Base-by-base conservation (phyloP, 2,113 vertebrate species). In the Mus spicilegus region DNA sequence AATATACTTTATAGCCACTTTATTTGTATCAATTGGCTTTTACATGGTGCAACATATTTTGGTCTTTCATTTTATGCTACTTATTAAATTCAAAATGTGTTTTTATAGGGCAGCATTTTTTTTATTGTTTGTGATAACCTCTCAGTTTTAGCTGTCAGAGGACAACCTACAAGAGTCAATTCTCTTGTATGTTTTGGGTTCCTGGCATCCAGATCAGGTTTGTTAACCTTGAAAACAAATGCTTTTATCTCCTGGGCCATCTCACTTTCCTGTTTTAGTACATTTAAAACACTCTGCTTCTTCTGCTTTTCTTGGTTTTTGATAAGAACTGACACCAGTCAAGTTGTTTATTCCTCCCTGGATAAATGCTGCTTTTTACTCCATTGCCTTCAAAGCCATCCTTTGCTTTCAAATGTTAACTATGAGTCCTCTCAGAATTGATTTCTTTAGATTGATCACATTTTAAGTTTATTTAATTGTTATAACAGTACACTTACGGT, bases 331-430 rank as follows among this genome's bases (percentile, higher is more conserved):
- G 16, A 36, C 58, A 30, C 46, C 26, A 63, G 49, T 91, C 14
- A 16, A 58, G 39, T 69, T 86, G 4, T 81, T 91, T 82, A 56
- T 24, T 4, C 5, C 6, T 46, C 36, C 3, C 49, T 49, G 28
- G 46, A n/a, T 75, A 89, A 19, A 9, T 89, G 26, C 7, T 82
- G 30, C 58, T 46, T 93, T 78, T 26, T 91, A 56, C 14, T 26
- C 86, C 78, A 17, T 20, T 80, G 49, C 49, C 77, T 94, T 94
- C 28, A 95, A 82, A 26, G 51, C n/a, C 65, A 81, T 89, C 58
- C 12, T 8, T 54, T 85, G 82, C 30, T 85, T 65, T 85, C n/a
- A 82, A 28, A 39, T 33, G 58, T 65, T 85, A 33, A 30, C 46
- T 46, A 65, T 42, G 24, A 46, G 13, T 30, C 14, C 20, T 16